Base-by-base conservation (phyloP, 2,888 invertebrate genomes). In the Cryptus viduatorius region DNA sequence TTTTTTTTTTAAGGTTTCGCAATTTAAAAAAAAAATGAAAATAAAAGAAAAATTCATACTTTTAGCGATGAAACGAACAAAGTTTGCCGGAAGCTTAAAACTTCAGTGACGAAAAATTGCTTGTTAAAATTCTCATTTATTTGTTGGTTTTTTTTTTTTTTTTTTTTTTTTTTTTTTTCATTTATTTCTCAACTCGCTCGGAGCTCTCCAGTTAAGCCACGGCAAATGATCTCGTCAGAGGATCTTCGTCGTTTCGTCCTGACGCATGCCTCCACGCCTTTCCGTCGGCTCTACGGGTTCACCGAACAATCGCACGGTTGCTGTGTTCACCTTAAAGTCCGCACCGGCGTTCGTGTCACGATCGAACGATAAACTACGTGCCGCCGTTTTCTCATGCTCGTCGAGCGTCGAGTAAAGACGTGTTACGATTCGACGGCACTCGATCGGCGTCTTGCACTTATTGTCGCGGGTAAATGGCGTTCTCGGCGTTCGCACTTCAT, bases 361-460 rank as follows among this genome's bases (percentile, higher is more conserved):
- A 61, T 37, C 71, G 68, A 65, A 65, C 75, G 75, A 83, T 83
- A 79, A 71, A 76, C 71, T 67, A 83, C 83, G 79, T 83, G 83
- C 72, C 68, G 4, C 56, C 56, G 56, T 12, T 56, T 10, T 1
- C 44, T 59, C 46, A 29, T 50, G 14, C 46, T 10, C 73, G 59
- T 19, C 73, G 59, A 14, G 73, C 61, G n/a, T 46, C 46, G 29
- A 24, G 59, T 24, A 59, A 73, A 61, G 46, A 73, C 73, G 73
- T 61, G 73, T n/a, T 2, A 29, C 31, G 24, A 73, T 61, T 56
- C 10, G 56, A 19, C 46, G 8, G 42, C 37, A 53, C 42, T 29
- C 31, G 46, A 61, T 61, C 61, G 46, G 46, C 24, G 12, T 61
- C 46, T 46, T 31, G 46, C 46, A 48, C 71, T 73, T 46, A 73